Conservation (phyloP, 2,113 vertebrate genomes). For the Pterocles burchelli region DNA sequence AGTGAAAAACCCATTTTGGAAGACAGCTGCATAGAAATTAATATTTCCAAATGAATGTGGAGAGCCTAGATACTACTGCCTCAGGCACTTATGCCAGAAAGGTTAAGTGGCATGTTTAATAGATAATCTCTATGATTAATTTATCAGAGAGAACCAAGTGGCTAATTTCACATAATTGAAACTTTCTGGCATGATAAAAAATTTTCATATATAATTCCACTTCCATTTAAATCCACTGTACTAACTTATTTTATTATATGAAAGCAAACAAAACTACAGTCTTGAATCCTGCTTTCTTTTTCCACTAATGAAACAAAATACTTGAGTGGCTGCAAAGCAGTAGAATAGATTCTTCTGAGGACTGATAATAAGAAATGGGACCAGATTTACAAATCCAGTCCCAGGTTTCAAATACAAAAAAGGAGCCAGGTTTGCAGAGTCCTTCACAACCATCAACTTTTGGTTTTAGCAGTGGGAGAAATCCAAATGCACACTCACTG, state of each 20-base stretch:
- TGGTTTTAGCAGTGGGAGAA: neutral
- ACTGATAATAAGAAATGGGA: neutral
- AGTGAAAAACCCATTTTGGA: constrained; percentile 50
- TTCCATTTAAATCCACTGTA: constrained; percentile 18
- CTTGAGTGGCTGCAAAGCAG: neutral
- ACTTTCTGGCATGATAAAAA: constrained; percentile 31
- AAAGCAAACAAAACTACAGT: constrained; percentile 24
- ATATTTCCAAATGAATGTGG: constrained; percentile 44
- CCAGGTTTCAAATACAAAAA: neutral
- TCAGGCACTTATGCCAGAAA: constrained; percentile 43
- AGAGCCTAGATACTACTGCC: constrained; percentile 47
- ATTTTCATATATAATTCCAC: constrained; percentile 30
- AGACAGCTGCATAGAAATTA: constrained; percentile 61
- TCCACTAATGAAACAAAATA: neutral
- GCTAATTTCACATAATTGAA: constrained; percentile 54
- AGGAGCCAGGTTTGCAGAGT: neutral
- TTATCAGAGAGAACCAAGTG: constrained; percentile 50
- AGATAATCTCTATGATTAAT: constrained; percentile 66
- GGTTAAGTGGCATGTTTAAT: constrained; percentile 54
- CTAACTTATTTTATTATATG: neutral
- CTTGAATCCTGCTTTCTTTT: neutral
- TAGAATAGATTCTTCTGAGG: neutral
- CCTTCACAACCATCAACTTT: neutral
- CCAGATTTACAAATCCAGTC: neutral
- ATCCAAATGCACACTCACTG: neutral